phyloP scores from a whole-genome alignment of 2,888 invertebrate genomes.

The Noctua fimbriata region DNA sequence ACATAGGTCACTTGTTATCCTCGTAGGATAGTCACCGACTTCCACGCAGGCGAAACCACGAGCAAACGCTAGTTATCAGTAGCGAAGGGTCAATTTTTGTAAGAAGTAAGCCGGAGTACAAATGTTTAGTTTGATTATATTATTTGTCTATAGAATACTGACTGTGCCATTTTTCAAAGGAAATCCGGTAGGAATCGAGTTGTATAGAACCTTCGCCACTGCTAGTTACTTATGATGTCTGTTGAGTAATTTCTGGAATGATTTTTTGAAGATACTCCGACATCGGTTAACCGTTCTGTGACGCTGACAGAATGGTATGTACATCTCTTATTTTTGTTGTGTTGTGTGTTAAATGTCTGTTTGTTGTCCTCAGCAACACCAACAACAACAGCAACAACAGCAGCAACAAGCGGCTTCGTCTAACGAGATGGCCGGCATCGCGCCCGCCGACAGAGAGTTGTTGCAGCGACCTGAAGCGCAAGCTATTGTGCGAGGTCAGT shows the following conservation, averaged over 20 bases:
- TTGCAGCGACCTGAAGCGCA: constrained; percentile 94
- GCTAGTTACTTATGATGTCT: background rate
- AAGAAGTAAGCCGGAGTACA: no score
- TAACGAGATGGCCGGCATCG: constrained; percentile 76
- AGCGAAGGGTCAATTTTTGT: no score
- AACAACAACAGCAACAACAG: constrained; percentile 67
- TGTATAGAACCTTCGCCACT: no score
- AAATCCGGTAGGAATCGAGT: no score
- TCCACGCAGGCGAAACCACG: background rate
- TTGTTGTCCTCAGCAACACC: constrained; percentile 43
- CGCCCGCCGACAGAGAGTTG: constrained; percentile 89
- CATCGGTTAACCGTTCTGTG: background rate
- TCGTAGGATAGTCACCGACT: background rate
- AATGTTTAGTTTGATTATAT: no score
- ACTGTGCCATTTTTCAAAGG: no score
- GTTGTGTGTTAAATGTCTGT: no score
- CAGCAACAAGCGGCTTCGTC: constrained; percentile 77
- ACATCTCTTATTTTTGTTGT: background rate
- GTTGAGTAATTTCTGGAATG: background rate
- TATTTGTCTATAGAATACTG: no score
- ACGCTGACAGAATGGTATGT: background rate
- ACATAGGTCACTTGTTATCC: background rate
- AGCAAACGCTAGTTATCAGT: background rate
- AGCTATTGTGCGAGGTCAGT: constrained; percentile 93
- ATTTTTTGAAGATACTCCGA: background rate